Evolutionary conservation across 2,113 vertebrate genomes (phyloP), one percentile per base, ranked within the genome.

Genomic region (Noctilio leporinus): DNA sequence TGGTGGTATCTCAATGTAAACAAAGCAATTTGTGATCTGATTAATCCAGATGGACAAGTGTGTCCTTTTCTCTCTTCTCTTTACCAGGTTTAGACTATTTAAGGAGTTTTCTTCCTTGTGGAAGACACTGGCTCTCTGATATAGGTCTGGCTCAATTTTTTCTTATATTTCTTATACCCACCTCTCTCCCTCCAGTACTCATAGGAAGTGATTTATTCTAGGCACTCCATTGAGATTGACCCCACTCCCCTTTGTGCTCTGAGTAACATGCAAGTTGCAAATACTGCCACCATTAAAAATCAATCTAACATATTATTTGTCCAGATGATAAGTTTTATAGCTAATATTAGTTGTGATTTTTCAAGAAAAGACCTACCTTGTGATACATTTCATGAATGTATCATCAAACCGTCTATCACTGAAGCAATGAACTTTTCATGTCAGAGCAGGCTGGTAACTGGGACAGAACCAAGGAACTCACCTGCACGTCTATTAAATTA

Each of bases 271-370:
- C 51, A 69, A 77, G 62, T 70, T 57, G 49, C 80, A 86, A 96
- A 90, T 86, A 57, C 78, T 83, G 94, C 33, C 16, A 24, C 70
- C 53, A 30, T 77, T 91, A 88, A 93, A 59, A 89, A 87, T 75
- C 80, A 59, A 10, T 65, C 45, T 28, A 86, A 28, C n/a, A 33
- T 7, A 9, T 4, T 53, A 84, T 91, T 82, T 76, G 47, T 62
- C 55, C 73, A 69, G 67, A 69, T 72, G 83, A 84, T 89, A 62
- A 96, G 80, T 35, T 49, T 20, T 62, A 64, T 24, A 67, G 65
- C 78, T 95, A 83, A 91, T 69, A 83, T 73, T 78, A 85, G 94
- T 35, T 38, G 51, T 76, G 86, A 95, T 94, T 91, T 94, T 84
- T 78, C 82, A 69, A 55, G 65, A 90, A 92, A 81, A 84, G 69